A percentile compares a stretch with the other conserved stretches of the same genome.
Evolutionary conservation across 2,797 vertebrate species (phyloP).

Genomic region (Megalops cyprinoides): DNA sequence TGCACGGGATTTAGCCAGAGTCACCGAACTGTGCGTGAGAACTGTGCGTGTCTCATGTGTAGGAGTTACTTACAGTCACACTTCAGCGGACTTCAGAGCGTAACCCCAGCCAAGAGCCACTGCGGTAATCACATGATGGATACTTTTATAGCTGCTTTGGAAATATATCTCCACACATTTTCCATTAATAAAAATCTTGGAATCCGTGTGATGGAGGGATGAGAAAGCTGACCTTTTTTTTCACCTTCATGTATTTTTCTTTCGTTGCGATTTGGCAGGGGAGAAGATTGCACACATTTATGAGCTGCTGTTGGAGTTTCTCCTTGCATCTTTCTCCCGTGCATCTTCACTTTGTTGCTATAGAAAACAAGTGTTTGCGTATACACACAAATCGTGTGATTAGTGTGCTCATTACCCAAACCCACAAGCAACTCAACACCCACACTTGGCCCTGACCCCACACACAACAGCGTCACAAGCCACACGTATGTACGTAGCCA

Average conservation of each 20-base stretch:
- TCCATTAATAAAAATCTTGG: slow-evolving; percentile 29
- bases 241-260: not conserved
- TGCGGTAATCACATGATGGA: not conserved
- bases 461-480: not conserved
- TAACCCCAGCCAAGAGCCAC: not conserved
- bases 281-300: no score
- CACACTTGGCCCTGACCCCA: not conserved
- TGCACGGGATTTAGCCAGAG: no score
- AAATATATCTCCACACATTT: slow-evolving; percentile 29
- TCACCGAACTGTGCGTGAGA: no score
- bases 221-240: not conserved
- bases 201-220: not conserved
- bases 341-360: not conserved
- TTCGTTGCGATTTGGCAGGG: no score
- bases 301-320: no score
- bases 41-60: no score
- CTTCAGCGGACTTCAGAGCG: not conserved
- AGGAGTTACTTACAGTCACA: not conserved
- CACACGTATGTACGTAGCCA: not conserved
- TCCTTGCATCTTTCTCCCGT: no score
- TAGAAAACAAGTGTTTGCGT: no score
- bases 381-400: no score
- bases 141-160: slow-evolving; percentile 22
- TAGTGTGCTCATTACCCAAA: not conserved
- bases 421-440: not conserved